Conservation (phyloP, 2,113 vertebrate genomes). For the Pollachius pollachius region DNA sequence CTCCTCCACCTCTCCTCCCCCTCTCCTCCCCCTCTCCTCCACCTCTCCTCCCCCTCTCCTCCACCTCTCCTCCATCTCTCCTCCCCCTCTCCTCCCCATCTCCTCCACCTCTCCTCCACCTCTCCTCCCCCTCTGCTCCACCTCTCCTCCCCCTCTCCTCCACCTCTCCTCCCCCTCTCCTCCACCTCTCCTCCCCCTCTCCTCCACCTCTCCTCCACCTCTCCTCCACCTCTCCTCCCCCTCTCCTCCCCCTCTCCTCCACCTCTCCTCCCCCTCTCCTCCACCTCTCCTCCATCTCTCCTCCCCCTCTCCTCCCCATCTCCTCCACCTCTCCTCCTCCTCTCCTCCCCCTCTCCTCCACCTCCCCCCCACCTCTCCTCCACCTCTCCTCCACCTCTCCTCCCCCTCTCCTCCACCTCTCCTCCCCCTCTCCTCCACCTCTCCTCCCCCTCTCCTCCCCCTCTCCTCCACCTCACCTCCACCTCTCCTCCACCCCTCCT, state of each 20-base stretch:
- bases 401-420: neutral
- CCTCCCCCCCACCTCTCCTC: neutral
- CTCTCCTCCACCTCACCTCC: neutral
- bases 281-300: neutral
- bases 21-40: too few relatives aligned
- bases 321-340: too few relatives aligned
- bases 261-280: neutral
- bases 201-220: neutral
- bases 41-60: neutral
- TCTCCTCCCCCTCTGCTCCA: neutral
- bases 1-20: neutral
- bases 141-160: neutral
- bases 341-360: neutral
- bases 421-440: neutral
- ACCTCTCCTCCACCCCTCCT: neutral
- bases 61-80: neutral
- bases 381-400: too few relatives aligned
- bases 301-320: too few relatives aligned
- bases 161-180: neutral
- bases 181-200: too few relatives aligned
- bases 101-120: too few relatives aligned
- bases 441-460: neutral
- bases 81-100: neutral
- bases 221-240: neutral
- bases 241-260: too few relatives aligned